phyloP scores from a whole-genome alignment of 2,888 invertebrate genomes.

The Girardia tigrina region DNA sequence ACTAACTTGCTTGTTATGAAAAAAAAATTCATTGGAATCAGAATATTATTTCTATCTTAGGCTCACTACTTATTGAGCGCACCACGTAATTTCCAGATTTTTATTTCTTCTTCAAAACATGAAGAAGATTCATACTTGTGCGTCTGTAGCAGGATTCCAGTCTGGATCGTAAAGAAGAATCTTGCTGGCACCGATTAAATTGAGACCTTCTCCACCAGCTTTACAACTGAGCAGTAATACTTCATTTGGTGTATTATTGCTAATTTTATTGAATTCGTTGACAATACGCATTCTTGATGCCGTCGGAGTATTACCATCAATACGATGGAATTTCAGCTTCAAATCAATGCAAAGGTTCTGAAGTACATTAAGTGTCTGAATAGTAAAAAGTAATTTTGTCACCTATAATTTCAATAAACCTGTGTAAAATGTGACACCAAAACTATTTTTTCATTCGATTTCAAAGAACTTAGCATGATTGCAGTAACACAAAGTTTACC shows the following conservation, averaged over 20 bases:
- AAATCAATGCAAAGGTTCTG: slow-evolving; percentile 53
- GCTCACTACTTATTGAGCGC: too few species aligned
- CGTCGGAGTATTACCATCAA: slow-evolving; percentile 58
- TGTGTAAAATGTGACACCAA: slow-evolving; percentile 59
- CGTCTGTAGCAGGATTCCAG: slow-evolving; percentile 64
- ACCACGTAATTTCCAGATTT: too few species aligned
- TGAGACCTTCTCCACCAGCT: slow-evolving; percentile 61
- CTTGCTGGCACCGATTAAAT: slow-evolving; percentile 60
- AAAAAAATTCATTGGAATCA: too few species aligned
- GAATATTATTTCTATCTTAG: too few species aligned
- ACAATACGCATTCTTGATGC: slow-evolving; percentile 55
- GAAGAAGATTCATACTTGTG: too few species aligned
- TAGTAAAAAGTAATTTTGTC: not conserved
- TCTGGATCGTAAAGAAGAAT: slow-evolving; percentile 61
- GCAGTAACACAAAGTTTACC: slow-evolving; percentile 58
- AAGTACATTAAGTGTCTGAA: slow-evolving; percentile 57
- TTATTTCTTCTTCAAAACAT: too few species aligned
- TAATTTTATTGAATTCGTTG: slow-evolving; percentile 54
- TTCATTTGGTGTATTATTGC: not conserved
- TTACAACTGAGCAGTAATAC: slow-evolving; percentile 58
- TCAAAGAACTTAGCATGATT: slow-evolving; percentile 51
- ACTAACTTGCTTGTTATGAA: too few species aligned
- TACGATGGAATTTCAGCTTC: slow-evolving; percentile 49
- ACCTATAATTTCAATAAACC: slow-evolving; percentile 41
- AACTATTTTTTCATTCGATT: slow-evolving; percentile 55